A percentile compares a stretch with the other conserved stretches of the same genome.
Evolutionary conservation across 2,113 vertebrate species (phyloP).

Genomic region (Cyphomyrus discorhynchus): DNA sequence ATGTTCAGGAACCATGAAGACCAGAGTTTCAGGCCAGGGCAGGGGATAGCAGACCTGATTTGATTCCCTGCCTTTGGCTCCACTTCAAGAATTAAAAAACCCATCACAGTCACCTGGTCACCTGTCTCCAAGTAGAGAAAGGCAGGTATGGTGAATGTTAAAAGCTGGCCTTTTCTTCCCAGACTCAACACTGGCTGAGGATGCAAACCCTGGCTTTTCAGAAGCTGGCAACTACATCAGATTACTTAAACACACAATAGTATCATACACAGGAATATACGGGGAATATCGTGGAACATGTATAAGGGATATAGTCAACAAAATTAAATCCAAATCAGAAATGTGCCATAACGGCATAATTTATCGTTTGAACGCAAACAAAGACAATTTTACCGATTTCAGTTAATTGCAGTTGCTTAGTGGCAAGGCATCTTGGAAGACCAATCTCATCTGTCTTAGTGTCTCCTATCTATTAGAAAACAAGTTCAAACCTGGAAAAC

Average conservation of each 20-base stretch:
- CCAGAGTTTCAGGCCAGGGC: neutral
- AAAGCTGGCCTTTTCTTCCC: neutral
- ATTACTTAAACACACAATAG: neutral
- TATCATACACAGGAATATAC: neutral
- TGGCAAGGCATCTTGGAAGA: conserved; percentile 1
- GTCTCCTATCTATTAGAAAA: neutral
- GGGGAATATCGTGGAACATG: neutral
- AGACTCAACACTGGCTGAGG: neutral
- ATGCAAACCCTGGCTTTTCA: neutral
- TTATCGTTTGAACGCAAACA: neutral
- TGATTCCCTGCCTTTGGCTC: neutral
- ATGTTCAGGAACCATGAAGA: neutral
- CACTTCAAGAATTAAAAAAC: neutral
- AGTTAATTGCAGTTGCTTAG: neutral
- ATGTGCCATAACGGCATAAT: neutral
- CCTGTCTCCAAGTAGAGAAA: neutral
- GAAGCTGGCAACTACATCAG: neutral
- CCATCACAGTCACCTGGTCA: neutral
- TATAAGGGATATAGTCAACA: neutral
- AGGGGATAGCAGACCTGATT: neutral
- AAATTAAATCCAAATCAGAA: neutral
- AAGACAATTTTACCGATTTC: neutral
- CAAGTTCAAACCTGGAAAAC: neutral
- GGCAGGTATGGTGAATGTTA: neutral
- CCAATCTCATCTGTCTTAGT: neutral